phyloP scores from a whole-genome alignment of 2,888 invertebrate species.

The Vannuccia rotundouncinata region DNA sequence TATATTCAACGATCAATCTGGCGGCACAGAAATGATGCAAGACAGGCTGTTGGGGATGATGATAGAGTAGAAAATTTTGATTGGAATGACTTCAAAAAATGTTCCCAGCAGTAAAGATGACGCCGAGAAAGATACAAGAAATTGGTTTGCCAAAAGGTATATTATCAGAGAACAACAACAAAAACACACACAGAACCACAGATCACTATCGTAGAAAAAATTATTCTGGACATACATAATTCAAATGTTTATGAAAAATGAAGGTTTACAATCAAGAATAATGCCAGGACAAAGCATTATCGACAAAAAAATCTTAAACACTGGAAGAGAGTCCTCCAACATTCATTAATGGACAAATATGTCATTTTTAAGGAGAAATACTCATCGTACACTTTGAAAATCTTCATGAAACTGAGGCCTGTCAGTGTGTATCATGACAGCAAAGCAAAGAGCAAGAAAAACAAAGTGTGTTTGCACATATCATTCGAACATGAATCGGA shows the following conservation, averaged over 20 bases:
- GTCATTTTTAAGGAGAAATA: conserved; percentile 8
- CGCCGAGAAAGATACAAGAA: neutral
- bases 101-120: conserved; percentile 11
- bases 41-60: neutral
- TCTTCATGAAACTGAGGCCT: neutral
- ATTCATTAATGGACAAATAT: neutral
- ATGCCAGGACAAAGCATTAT: neutral
- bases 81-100: neutral
- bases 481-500: neutral
- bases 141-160: neutral
- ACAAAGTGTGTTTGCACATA: conserved; percentile 10
- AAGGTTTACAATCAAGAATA: neutral
- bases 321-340: neutral
- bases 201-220: neutral
- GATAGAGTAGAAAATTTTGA: neutral
- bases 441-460: neutral
- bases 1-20: neutral
- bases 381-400: neutral
- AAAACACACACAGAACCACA: neutral
- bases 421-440: neutral
- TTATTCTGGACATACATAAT: neutral
- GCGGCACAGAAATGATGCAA: neutral
- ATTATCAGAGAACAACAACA: neutral
- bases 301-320: neutral
- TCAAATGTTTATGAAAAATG: neutral